Percentiles rank a stretch among this genome's conserved stretches.
phyloP scores from a whole-genome alignment of 2,888 invertebrate species.

The Cyclophora albipunctata region DNA sequence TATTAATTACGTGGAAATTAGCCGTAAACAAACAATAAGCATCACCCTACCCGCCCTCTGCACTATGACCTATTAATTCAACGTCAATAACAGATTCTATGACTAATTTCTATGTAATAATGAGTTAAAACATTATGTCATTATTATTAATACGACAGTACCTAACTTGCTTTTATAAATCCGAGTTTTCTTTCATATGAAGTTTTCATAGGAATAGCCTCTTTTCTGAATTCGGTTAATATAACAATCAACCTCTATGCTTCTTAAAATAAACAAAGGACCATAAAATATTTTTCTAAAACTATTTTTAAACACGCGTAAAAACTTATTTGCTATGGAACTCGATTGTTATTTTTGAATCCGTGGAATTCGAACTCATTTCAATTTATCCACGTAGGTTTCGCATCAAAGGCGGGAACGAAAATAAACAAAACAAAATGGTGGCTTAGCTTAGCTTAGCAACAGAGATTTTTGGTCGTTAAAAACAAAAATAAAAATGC shows the following conservation, averaged over 20 bases:
- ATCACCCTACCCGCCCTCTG: too few relatives aligned
- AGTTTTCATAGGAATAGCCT: too few relatives aligned
- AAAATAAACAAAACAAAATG: slow-evolving; percentile 32
- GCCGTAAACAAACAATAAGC: too few relatives aligned
- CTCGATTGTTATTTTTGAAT: slow-evolving; percentile 1
- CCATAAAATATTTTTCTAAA: slow-evolving; percentile 9
- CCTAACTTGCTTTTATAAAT: too few relatives aligned
- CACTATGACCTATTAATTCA: too few relatives aligned
- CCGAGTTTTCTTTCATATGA: too few relatives aligned
- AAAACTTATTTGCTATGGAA: slow-evolving; percentile 15
- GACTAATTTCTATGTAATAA: too few relatives aligned
- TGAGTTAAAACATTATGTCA: neutral
- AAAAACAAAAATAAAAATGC: slow-evolving; percentile 27
- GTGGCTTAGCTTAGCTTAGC: slow-evolving; percentile 23
- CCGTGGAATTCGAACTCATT: slow-evolving; percentile 10
- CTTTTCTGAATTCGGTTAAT: too few relatives aligned
- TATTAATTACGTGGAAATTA: too few relatives aligned
- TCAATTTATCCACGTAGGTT: slow-evolving; percentile 20
- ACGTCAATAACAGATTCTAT: neutral
- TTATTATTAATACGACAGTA: neutral
- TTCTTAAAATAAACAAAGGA: slow-evolving; percentile 2
- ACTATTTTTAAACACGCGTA: slow-evolving; percentile 18
- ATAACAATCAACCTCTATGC: too few relatives aligned
- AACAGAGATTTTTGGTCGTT: slow-evolving; percentile 31
- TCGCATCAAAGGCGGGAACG: slow-evolving; percentile 19